Percentiles rank a stretch among this genome's conserved stretches.
Evolutionary conservation across 2,113 vertebrate species (phyloP).

Genomic region (Scopus umbretta): DNA sequence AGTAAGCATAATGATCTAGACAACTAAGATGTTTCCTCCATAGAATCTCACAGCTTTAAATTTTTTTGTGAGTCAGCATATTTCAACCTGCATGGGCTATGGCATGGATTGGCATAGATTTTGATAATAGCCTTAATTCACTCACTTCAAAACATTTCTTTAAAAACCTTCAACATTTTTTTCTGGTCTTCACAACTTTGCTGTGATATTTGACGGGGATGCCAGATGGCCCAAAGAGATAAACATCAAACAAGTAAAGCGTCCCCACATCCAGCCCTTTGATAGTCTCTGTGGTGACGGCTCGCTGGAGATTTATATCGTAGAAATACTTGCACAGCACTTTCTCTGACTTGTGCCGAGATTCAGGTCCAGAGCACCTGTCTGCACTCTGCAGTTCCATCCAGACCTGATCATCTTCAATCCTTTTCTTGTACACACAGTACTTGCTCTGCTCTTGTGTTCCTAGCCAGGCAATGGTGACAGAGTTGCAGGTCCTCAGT

Average conservation of each 20-base stretch:
- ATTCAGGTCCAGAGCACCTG: constrained; percentile 82
- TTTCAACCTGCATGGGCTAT: background rate
- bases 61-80: background rate
- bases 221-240: constrained; percentile 86
- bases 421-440: constrained; percentile 80
- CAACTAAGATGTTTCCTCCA: background rate
- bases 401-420: constrained; percentile 56
- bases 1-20: background rate
- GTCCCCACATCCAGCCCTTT: constrained; percentile 77
- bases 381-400: constrained; percentile 41
- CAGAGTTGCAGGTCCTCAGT: constrained; percentile 82
- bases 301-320: constrained; percentile 79
- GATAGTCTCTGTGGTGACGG: constrained; percentile 85
- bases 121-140: background rate
- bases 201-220: constrained; percentile 85
- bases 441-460: constrained; percentile 86
- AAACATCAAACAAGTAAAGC: constrained; percentile 86
- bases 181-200: constrained; percentile 85
- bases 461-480: constrained; percentile 89
- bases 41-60: background rate
- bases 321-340: constrained; percentile 90
- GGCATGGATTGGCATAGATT: background rate
- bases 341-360: constrained; percentile 78
- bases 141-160: background rate
- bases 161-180: constrained; percentile 76